These are phyloP conservation scores for Piscicola geometra DNA, from an alignment of 2,888 invertebrate genomes.

Conservation along the genomic window DNA sequence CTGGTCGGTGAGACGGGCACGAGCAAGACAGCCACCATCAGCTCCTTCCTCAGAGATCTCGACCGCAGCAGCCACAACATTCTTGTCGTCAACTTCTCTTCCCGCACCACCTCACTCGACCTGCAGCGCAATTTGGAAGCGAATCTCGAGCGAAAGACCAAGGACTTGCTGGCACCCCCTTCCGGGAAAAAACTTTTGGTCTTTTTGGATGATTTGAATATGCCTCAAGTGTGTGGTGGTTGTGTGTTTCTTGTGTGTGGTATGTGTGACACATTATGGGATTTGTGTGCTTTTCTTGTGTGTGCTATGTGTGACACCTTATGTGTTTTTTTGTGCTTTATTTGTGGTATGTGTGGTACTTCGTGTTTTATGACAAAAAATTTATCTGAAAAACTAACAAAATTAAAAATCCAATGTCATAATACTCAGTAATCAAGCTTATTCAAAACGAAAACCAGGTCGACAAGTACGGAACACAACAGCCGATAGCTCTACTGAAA, in stretches of 20 bases:
- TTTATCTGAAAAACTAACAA: no score
- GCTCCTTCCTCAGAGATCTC: conserved; percentile 71
- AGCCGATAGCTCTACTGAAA: conserved; percentile 86
- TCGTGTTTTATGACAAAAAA: no score
- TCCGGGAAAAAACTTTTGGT: conserved; percentile 80
- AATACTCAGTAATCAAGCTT: no score
- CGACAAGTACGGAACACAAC: conserved; percentile 84
- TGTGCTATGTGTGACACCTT: no score
- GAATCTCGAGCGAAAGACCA: conserved; percentile 80
- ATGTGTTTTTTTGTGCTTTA: not conserved
- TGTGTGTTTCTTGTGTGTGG: not conserved
- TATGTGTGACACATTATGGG: no score
- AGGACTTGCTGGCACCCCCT: conserved; percentile 82
- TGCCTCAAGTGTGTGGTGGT: conserved; percentile 71
- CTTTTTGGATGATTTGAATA: conserved; percentile 90
- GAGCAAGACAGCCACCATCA: conserved; percentile 83
- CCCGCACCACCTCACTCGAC: conserved; percentile 82
- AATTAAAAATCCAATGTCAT: no score
- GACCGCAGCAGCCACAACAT: conserved; percentile 64
- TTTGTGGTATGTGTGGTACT: no score
- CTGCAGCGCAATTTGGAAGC: conserved; percentile 82
- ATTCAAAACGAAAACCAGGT: no score
- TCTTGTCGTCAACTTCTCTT: conserved; percentile 83
- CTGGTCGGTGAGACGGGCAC: conserved; percentile 86
- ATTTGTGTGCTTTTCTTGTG: no score